Conservation (phyloP, 1,140 invertebrate genomes). For the Drosophila kohkoa region DNA sequence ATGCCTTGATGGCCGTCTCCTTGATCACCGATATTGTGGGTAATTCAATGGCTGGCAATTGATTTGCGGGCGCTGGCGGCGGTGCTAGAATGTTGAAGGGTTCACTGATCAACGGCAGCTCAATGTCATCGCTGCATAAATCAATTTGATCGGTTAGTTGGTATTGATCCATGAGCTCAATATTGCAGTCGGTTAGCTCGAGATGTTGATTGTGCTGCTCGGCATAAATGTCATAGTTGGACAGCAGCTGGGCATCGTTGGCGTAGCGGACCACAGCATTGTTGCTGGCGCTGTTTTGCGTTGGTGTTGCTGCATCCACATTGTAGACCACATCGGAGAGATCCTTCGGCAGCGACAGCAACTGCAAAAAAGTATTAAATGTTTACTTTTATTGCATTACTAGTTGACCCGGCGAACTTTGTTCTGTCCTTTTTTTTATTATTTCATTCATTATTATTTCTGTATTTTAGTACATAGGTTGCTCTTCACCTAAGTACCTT, state of each 20-base stretch:
- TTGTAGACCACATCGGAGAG: constrained; percentile 62
- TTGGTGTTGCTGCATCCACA: constrained; percentile 54
- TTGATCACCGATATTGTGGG: constrained; percentile 71
- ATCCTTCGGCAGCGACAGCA: constrained; percentile 57
- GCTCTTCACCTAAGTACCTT: too few relatives aligned
- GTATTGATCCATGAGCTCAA: constrained; percentile 80
- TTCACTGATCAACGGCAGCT: constrained; percentile 61
- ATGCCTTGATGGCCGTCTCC: constrained; percentile 60
- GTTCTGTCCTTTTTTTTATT: too few relatives aligned
- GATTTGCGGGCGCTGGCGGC: constrained; percentile 42
- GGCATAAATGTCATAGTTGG: constrained; percentile 63
- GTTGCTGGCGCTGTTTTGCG: constrained; percentile 24
- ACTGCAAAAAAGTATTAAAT: constrained; percentile 15
- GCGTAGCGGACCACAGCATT: constrained; percentile 57
- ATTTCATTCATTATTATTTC: too few relatives aligned
- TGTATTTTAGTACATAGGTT: too few relatives aligned
- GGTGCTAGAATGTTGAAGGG: constrained; percentile 65
- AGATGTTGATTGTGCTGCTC: constrained; percentile 58
- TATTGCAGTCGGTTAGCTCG: constrained; percentile 77
- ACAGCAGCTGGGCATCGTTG: constrained; percentile 70
- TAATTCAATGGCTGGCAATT: constrained; percentile 66
- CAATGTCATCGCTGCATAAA: constrained; percentile 73
- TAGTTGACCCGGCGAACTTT: too few relatives aligned
- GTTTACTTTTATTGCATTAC: too few relatives aligned
- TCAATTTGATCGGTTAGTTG: constrained; percentile 79